A percentile compares a stretch with the other conserved stretches of the same genome.
These are phyloP conservation scores for Prunella strophiata DNA, from an alignment of 2,797 vertebrate species.

Conservation along the genomic window DNA sequence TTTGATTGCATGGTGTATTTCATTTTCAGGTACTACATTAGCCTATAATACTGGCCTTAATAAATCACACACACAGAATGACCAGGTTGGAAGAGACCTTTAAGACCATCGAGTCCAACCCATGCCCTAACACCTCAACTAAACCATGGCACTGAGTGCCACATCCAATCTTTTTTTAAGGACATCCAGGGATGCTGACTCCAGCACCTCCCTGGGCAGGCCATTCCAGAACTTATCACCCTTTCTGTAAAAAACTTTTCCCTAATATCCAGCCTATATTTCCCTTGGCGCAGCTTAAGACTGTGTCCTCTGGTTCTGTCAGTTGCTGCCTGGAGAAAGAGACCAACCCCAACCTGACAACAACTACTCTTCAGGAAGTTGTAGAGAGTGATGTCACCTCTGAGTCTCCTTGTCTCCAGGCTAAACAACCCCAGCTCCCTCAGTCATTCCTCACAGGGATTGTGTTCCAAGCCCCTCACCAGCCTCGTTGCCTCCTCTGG, in stretches of 20 bases:
- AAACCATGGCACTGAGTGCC: not conserved
- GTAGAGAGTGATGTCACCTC: not conserved
- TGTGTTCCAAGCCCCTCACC: not conserved
- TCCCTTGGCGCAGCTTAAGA: fast-evolving
- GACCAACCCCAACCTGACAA: not conserved
- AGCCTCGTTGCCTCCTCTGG: not conserved
- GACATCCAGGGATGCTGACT: not conserved
- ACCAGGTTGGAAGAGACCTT: not conserved
- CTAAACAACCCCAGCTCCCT: not conserved
- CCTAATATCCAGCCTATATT: not conserved
- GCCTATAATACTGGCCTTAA: not conserved
- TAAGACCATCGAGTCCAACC: not conserved
- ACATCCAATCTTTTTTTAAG: not conserved
- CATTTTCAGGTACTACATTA: not conserved
- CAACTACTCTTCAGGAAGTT: fast-evolving
- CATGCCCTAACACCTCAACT: not conserved
- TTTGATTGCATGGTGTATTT: not conserved
- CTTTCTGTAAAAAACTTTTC: not conserved
- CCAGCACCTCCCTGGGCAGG: not conserved
- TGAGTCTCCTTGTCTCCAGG: not conserved
- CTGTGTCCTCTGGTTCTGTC: not conserved
- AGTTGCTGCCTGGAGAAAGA: not conserved
- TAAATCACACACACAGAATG: not conserved
- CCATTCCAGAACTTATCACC: not conserved
- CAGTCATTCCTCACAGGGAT: fast-evolving